Evolutionary conservation across 2,888 invertebrate species (phyloP).

Genomic region (Vannuccia rotundouncinata): DNA sequence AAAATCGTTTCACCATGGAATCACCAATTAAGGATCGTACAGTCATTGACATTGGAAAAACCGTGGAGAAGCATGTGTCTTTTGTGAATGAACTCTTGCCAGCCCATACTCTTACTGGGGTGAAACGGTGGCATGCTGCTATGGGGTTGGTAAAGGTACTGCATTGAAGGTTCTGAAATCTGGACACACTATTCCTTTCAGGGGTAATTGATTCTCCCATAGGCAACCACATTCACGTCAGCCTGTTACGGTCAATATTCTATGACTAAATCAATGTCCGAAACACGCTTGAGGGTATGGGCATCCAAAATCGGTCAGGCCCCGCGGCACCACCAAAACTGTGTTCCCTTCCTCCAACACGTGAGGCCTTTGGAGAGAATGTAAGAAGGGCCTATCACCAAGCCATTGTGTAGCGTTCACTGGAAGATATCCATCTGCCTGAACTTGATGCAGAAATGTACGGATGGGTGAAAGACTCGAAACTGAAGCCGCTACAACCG

Average conservation of each 20-base stretch:
- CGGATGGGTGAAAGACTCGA: neutral
- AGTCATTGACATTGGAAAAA: slow-evolving; percentile 21
- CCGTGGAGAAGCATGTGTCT: neutral
- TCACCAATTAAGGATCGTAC: neutral
- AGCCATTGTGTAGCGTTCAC: neutral
- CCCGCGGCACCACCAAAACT: neutral
- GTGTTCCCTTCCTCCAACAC: slow-evolving; percentile 8
- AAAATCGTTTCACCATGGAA: neutral
- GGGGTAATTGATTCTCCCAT: neutral
- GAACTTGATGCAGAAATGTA: neutral
- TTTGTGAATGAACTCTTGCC: neutral
- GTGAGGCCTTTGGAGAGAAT: neutral
- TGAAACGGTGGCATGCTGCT: slow-evolving; percentile 8
- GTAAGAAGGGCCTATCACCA: neutral
- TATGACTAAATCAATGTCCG: neutral
- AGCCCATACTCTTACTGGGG: slow-evolving; percentile 18
- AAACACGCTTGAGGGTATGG: slow-evolving; percentile 13
- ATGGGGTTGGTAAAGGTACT: slow-evolving; percentile 14
- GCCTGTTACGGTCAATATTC: neutral
- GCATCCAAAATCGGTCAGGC: neutral
- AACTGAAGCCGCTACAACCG: neutral
- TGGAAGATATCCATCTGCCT: neutral
- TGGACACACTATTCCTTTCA: slow-evolving; percentile 2
- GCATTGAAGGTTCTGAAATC: neutral
- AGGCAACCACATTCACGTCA: neutral